phyloP scores from a whole-genome alignment of 1,140 invertebrate species.

The Oryctes rhinoceros region DNA sequence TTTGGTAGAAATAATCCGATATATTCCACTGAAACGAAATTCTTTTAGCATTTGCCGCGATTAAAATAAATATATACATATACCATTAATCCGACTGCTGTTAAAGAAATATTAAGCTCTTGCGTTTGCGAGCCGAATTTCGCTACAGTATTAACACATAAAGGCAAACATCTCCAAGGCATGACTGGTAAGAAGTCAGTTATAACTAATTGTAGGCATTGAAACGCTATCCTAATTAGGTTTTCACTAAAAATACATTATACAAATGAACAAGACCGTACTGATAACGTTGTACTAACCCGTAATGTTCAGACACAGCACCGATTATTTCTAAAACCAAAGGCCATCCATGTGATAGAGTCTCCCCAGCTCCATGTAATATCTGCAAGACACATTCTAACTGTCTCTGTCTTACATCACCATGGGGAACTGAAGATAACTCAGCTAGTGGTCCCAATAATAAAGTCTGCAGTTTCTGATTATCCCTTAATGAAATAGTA shows the following conservation, averaged over 20 bases:
- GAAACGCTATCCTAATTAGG: conserved; percentile 92
- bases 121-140: conserved; percentile 96
- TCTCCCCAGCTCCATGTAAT: conserved; percentile 91
- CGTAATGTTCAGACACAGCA: conserved; percentile 90
- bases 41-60: neutral
- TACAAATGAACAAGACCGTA: neutral
- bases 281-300: conserved; percentile 66
- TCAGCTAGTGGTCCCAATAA: conserved; percentile 89
- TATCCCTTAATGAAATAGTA: conserved; percentile 82
- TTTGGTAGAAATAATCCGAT: conserved; percentile 96
- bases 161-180: conserved; percentile 85
- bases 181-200: conserved; percentile 93
- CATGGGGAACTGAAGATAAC: conserved; percentile 86
- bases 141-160: conserved; percentile 93
- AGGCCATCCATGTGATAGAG: conserved; percentile 92
- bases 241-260: conserved; percentile 74
- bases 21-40: conserved; percentile 88
- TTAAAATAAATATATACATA: neutral
- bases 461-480: conserved; percentile 87
- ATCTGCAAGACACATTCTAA: conserved; percentile 94
- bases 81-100: conserved; percentile 95
- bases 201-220: conserved; percentile 95
- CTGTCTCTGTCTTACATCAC: conserved; percentile 94
- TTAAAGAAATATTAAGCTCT: conserved; percentile 98
- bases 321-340: conserved; percentile 93